Percentiles rank a stretch among this genome's conserved stretches.
Evolutionary conservation across 1,140 invertebrate genomes (phyloP).

Genomic region (Hermetia illucens): DNA sequence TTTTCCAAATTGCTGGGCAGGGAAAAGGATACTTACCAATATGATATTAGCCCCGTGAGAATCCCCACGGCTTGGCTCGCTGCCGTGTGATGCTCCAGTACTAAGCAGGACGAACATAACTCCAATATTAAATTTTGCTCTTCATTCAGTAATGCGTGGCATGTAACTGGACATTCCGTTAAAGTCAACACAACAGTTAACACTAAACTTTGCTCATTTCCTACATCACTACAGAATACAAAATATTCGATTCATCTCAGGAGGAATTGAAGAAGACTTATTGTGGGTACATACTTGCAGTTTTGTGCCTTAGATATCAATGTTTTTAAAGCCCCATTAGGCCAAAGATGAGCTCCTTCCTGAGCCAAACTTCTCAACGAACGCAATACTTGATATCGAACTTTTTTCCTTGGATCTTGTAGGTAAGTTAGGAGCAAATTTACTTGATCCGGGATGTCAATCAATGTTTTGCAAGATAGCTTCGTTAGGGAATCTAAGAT

Average conservation of each 20-base stretch:
- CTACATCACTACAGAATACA: conserved; percentile 12
- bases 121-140: conserved; percentile 35
- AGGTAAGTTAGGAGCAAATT: conserved; percentile 35
- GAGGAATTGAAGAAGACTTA: conserved; percentile 3
- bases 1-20: too few relatives aligned
- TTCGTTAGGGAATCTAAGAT: conserved; percentile 79
- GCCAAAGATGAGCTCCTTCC: conserved; percentile 71
- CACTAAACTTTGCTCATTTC: conserved; percentile 23
- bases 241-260: conserved; percentile 2
- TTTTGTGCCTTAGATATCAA: conserved; percentile 34
- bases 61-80: conserved; percentile 55
- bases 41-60: conserved; percentile 48
- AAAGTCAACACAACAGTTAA: conserved; percentile 35
- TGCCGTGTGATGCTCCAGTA: conserved; percentile 44
- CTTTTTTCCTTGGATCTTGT: conserved; percentile 44
- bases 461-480: conserved; percentile 73
- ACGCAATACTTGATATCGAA: conserved; percentile 59
- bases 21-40: conserved; percentile 34
- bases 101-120: conserved; percentile 39
- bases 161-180: conserved; percentile 38
- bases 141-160: conserved; percentile 34
- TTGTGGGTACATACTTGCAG: conserved; percentile 11
- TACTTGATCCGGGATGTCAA: conserved; percentile 82
- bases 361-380: conserved; percentile 62
- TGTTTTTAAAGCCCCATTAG: conserved; percentile 46